Evolutionary conservation across 2,113 vertebrate species (phyloP).

Genomic region (Alosa alosa): DNA sequence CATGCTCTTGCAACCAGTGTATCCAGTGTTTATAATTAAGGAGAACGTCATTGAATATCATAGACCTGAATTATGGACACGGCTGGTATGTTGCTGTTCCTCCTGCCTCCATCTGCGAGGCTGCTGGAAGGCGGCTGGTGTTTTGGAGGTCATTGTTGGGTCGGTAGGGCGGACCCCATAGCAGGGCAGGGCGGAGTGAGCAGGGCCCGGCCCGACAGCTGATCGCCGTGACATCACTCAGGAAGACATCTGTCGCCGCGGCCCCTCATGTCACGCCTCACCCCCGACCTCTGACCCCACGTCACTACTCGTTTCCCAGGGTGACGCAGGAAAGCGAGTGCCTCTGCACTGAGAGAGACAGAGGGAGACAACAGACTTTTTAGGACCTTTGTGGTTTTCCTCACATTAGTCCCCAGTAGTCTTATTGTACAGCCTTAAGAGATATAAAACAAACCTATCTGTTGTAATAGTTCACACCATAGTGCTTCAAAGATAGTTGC

Average conservation of each 20-base stretch:
- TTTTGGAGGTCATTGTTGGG: background rate
- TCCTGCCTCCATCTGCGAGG: background rate
- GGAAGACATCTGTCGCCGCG: conserved; percentile 16
- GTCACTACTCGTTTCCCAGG: conserved; percentile 13
- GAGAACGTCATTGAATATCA: background rate
- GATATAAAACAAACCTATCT: background rate
- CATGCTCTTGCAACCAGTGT: no score
- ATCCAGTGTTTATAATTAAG: background rate
- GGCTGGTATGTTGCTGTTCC: no score
- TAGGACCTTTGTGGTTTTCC: background rate
- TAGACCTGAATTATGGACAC: background rate
- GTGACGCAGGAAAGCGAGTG: background rate
- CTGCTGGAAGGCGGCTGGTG: background rate
- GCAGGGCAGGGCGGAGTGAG: background rate
- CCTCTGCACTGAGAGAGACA: background rate
- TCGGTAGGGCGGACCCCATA: background rate
- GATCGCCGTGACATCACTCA: conserved; percentile 17
- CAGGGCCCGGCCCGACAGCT: background rate
- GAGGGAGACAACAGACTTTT: no score
- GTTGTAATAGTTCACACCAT: background rate
- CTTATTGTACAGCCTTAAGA: background rate
- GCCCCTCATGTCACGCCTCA: conserved; percentile 8
- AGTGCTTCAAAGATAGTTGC: background rate
- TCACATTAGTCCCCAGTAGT: background rate
- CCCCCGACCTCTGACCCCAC: background rate